Base-by-base conservation (phyloP, 1,140 invertebrate species). In the Brachystomella parvula region DNA sequence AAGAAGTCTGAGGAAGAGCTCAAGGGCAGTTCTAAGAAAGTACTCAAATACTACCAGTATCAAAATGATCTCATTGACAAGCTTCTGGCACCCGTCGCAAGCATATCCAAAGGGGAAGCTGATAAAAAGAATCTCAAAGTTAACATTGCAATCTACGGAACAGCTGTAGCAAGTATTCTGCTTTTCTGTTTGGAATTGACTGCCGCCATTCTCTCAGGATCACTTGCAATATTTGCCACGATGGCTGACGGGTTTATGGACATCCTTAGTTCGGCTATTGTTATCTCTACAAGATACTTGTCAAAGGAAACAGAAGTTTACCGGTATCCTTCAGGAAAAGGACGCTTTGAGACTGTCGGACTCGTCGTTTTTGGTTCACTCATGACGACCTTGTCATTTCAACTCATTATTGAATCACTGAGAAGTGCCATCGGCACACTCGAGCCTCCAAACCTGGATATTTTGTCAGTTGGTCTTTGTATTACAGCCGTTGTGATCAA, bases 71-170 rank as follows among this genome's bases (percentile, higher is more conserved):
- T 62, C 12, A 62, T 62, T 47, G 31, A 62, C 31, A 39, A 3
- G 19, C 6, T 62, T n/a, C 24, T 31, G 21, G 60, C 60, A 24
- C 60, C 60, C 3, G 24, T 62, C 9, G 30, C 15, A 3, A 21
- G 24, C 12, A 26, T 31, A 12, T 29, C 9, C 12, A 33, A 35
- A 26, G 60, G 39, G 15, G 31, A 62, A 39, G 21, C 24, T 19
- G 3, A 35, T 6, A 21, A 24, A 24, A 12, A 35, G 26, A 28
- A 62, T 47, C 6, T 39, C 6, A 62, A 62, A 44, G n/a, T 39
- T 15, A 47, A 62, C 19, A 62, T 62, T 47, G 60, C 60, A 6
- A 62, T 62, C 26, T 62, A 62, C 24, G 60, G 60, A 35, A 30
- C 60, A 19, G 32, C 39, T 15, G 17, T 15, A 9, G 60, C 33